These are phyloP conservation scores for Rhinella marina DNA, from an alignment of 2,797 vertebrate genomes.

Conservation along the genomic window DNA sequence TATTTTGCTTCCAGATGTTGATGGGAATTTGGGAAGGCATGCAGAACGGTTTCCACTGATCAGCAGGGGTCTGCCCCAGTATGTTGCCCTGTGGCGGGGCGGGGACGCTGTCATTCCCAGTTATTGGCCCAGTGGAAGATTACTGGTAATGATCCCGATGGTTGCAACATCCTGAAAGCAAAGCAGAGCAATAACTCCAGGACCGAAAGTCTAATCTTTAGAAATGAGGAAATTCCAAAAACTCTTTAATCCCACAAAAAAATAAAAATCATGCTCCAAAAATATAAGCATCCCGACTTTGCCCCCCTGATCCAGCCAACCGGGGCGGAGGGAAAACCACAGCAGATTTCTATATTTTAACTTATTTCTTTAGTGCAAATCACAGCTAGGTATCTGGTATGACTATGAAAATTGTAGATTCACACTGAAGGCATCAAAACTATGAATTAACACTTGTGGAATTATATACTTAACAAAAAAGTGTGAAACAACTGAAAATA, in stretches of 20 bases:
- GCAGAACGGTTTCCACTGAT: background rate
- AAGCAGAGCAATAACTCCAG: background rate
- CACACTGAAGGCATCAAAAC: too few species aligned
- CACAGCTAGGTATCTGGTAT: background rate
- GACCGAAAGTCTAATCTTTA: background rate
- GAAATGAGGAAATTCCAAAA: background rate
- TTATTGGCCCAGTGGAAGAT: background rate
- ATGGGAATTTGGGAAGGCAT: background rate
- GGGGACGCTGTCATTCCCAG: background rate
- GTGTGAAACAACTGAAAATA: too few species aligned
- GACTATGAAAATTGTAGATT: too few species aligned
- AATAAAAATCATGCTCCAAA: background rate
- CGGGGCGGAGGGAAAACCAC: background rate
- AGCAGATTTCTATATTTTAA: too few species aligned
- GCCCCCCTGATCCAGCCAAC: background rate
- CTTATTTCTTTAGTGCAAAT: background rate
- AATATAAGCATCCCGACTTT: background rate
- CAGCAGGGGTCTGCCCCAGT: background rate
- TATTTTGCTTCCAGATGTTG: constrained; percentile 15
- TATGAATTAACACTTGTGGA: too few species aligned
- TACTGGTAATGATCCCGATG: background rate
- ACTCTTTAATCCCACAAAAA: too few species aligned
- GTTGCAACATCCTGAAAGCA: background rate
- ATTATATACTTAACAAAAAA: too few species aligned
- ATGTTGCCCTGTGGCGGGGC: background rate